These are phyloP conservation scores for Clarias macrocephalus DNA, from an alignment of 2,113 vertebrate species.

Conservation along the genomic window DNA sequence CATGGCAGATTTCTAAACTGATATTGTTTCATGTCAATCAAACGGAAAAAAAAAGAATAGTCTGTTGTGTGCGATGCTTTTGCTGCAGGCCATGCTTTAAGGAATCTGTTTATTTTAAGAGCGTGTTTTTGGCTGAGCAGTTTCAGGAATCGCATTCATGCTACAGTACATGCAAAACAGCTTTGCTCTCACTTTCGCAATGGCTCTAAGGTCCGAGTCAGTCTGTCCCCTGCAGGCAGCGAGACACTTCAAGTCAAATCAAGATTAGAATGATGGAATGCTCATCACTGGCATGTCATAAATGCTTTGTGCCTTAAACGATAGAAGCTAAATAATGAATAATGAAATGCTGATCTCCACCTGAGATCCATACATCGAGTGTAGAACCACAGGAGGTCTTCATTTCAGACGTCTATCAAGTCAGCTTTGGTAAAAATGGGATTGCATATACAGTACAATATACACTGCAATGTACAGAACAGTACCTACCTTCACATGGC, in stretches of 20 bases:
- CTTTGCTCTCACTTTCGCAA: not conserved
- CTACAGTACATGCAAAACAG: not conserved
- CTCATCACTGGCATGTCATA: not conserved
- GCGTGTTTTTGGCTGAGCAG: not conserved
- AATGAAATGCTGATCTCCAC: no score
- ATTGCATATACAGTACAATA: no score
- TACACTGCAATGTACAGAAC: no score
- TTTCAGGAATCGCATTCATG: not conserved
- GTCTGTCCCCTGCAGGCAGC: not conserved
- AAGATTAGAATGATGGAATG: no score
- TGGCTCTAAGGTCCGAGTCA: not conserved
- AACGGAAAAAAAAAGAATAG: not conserved
- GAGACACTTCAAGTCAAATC: no score
- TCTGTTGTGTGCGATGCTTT: not conserved
- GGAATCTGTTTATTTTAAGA: not conserved
- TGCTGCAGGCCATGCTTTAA: not conserved
- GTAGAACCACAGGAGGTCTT: no score
- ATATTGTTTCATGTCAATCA: not conserved
- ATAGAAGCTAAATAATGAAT: no score
- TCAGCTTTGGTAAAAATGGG: no score
- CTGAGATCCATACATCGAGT: no score
- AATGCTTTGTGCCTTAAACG: no score
- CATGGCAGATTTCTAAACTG: not conserved
- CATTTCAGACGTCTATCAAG: no score
- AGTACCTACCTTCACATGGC: no score